Percentiles rank a stretch among this genome's conserved stretches.
Evolutionary conservation across 2,888 invertebrate genomes (phyloP).

Genomic region (Drosophila neonasuta): DNA sequence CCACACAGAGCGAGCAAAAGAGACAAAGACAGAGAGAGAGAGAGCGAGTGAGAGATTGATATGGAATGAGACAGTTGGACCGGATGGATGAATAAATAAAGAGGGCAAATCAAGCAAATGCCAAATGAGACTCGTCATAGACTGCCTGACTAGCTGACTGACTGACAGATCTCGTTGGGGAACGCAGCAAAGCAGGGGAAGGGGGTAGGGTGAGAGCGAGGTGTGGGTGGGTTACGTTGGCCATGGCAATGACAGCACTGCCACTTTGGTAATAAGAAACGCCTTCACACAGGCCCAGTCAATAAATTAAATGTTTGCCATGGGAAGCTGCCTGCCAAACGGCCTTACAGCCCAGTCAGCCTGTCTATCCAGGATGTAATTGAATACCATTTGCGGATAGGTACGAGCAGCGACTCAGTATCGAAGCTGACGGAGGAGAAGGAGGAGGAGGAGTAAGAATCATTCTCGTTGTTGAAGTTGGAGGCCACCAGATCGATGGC

Average conservation of each 20-base stretch:
- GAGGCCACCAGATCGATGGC: conserved; percentile 49
- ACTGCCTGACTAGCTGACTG: conserved; percentile 49
- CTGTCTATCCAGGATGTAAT: conserved; percentile 40
- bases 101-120: conserved; percentile 73
- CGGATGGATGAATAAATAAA: conserved; percentile 72
- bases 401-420: conserved; percentile 6
- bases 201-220: too few relatives aligned
- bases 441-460: not conserved
- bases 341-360: not conserved
- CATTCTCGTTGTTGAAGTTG: not conserved
- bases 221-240: not conserved
- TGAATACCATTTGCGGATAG: conserved; percentile 49
- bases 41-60: not conserved
- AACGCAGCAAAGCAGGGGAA: not conserved
- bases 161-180: conserved; percentile 14
- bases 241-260: conserved; percentile 51
- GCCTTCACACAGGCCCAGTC: conserved; percentile 48
- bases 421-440: not conserved
- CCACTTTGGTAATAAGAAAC: conserved; percentile 59
- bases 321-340: conserved; percentile 11
- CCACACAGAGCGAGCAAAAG: conserved; percentile 2
- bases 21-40: conserved; percentile 2
- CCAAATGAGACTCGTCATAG: conserved; percentile 73
- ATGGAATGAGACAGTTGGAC: conserved; percentile 39
- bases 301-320: conserved; percentile 59